Base-by-base conservation (phyloP, 2,888 invertebrate genomes). In the Andrena bucephala region DNA sequence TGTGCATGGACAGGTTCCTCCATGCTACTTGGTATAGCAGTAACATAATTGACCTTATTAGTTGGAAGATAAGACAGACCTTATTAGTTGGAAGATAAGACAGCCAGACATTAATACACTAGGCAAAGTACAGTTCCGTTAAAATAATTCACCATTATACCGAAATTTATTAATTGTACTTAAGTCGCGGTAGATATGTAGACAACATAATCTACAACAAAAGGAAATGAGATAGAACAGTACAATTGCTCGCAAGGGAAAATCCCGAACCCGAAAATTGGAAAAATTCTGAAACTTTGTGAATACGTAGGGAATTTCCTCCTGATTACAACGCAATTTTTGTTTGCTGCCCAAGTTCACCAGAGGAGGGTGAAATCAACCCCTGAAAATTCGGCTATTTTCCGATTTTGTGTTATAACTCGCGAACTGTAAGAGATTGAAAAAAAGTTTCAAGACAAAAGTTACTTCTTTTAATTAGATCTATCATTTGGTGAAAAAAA, bases 1-100 rank as follows among this genome's bases (percentile, higher is more conserved):
- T 82, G n/a, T 57, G 29, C 52, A 74, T 24, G 76, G 73, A 68
- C 42, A 76, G 50, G 60, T 74, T 71, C 57, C 5, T 78, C 73
- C 31, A 75, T 73, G 54, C 48, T 74, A 29, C 52, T 73, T 27
- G 29, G n/a, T 27, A 54, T 27, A 3, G 33, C 69, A 33, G 62
- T 50, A 69, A 65, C 24, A 27, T 33, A 71, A 31, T 80, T 76
- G 16, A 59, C 36, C 57, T 36, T 54, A 16, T 20, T 29, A 24
- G 20, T 62, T 42, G 27, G 16, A 36, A 20, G 24, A 50, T 68
- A 59, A 42, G 42, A 36, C 36, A 36, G 36, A 59, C 36, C 54
- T 36, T 54, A 16, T 36, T 29, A 24, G 20, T 69, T 36, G 33
- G n/a, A 52, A 20, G 24, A 52, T 68, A 59, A 42, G 29, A 42